Conservation (phyloP, 2,113 vertebrate species). For the Hemicordylus capensis region DNA sequence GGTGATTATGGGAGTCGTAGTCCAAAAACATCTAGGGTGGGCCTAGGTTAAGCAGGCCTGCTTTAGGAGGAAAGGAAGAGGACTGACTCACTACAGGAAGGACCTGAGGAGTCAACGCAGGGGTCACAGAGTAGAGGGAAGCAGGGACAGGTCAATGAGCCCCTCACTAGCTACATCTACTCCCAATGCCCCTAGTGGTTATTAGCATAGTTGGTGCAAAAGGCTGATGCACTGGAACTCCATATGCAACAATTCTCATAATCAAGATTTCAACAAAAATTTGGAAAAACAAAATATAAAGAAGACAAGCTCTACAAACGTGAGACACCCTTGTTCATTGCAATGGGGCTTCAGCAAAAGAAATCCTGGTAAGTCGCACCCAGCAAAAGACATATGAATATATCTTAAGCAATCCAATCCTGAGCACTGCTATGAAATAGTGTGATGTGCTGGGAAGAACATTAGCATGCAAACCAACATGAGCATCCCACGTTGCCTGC, state of each 20-base stretch:
- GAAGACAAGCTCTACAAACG: not conserved
- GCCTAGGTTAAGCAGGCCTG: too few relatives aligned
- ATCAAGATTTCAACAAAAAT: not conserved
- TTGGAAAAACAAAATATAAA: not conserved
- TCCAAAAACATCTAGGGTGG: too few relatives aligned
- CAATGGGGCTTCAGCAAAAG: not conserved
- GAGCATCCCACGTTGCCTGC: not conserved
- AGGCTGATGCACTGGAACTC: too few relatives aligned
- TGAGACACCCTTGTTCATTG: not conserved
- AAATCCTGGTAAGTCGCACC: not conserved
- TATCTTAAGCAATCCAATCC: not conserved
- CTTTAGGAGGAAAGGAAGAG: too few relatives aligned
- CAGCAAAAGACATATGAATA: not conserved
- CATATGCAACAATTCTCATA: slow-evolving; percentile 14
- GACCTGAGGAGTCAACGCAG: too few relatives aligned
- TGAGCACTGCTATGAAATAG: not conserved
- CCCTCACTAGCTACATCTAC: too few relatives aligned
- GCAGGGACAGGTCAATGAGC: too few relatives aligned
- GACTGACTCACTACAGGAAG: too few relatives aligned
- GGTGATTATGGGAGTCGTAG: too few relatives aligned
- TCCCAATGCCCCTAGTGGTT: too few relatives aligned
- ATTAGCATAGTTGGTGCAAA: too few relatives aligned
- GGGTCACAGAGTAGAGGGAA: too few relatives aligned
- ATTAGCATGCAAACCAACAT: not conserved
- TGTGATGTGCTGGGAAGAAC: not conserved